phyloP scores from a whole-genome alignment of 2,797 vertebrate genomes.

The Sebastes steindachneri region DNA sequence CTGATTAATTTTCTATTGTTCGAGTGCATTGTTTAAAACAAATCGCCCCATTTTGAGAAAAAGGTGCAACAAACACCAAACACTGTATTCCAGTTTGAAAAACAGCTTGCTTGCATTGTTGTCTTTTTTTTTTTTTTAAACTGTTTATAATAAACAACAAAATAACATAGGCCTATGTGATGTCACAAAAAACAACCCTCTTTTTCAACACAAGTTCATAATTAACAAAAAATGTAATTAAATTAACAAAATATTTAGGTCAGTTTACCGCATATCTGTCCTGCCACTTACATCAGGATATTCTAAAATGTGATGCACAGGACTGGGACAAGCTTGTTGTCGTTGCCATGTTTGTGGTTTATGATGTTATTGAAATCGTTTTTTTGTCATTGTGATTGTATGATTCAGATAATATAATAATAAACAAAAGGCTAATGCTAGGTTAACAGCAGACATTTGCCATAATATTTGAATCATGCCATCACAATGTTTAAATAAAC shows the following conservation, averaged over 20 bases:
- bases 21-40: not conserved
- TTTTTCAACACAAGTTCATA: not conserved
- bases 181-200: not conserved
- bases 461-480: not conserved
- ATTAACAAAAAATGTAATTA: accelerated
- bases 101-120: not conserved
- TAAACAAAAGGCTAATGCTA: not conserved
- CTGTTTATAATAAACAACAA: too few species aligned
- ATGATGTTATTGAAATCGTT: too few species aligned
- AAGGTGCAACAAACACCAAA: not conserved
- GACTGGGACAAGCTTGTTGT: too few species aligned
- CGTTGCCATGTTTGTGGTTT: too few species aligned
- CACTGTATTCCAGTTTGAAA: not conserved
- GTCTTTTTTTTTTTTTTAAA: too few species aligned
- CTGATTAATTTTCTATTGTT: not conserved
- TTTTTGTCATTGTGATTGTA: not conserved
- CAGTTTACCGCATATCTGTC: too few species aligned
- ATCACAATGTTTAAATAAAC: too few species aligned
- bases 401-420: not conserved
- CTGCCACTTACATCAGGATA: not conserved
- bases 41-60: not conserved
- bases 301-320: too few species aligned
- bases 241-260: not conserved
- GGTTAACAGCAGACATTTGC: not conserved
- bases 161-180: accelerated